A percentile compares a stretch with the other conserved stretches of the same genome.
Conservation (phyloP, 2,797 vertebrate genomes). For the Apogon hyalosoma region DNA sequence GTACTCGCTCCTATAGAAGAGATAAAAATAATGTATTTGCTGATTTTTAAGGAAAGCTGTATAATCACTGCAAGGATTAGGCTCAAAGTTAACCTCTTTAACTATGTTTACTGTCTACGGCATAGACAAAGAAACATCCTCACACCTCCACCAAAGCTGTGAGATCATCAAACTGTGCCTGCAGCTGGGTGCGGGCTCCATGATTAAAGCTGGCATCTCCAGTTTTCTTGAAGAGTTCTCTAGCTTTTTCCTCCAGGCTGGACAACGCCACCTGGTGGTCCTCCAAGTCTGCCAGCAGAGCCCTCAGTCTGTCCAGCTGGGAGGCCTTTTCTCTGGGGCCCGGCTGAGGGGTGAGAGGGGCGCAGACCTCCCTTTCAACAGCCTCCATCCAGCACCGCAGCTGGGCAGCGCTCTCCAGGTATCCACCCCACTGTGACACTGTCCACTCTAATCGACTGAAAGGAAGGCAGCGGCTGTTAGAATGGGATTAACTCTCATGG, state of each 20-base stretch:
- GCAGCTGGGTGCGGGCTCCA: slow-evolving; percentile 87
- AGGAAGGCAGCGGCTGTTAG: slow-evolving; percentile 23
- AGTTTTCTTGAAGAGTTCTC: slow-evolving; percentile 91
- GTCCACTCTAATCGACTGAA: slow-evolving; percentile 91
- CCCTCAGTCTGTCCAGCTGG: slow-evolving; percentile 90
- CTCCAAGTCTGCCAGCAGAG: slow-evolving; percentile 89
- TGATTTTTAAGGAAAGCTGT: not conserved
- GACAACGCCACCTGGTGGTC: slow-evolving; percentile 87
- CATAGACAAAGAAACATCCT: not conserved
- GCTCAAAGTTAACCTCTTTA: not conserved
- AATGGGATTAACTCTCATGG: not conserved
- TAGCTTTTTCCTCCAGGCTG: slow-evolving; percentile 86
- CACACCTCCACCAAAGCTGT: slow-evolving; percentile 90
- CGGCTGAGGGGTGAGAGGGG: slow-evolving; percentile 88
- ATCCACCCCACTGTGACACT: slow-evolving; percentile 92
- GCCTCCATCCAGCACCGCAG: slow-evolving; percentile 94
- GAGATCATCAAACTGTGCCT: slow-evolving; percentile 91
- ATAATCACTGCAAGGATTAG: not conserved
- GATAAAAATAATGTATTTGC: not conserved
- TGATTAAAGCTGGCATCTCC: slow-evolving; percentile 89
- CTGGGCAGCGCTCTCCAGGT: slow-evolving; percentile 89
- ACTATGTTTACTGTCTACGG: not conserved
- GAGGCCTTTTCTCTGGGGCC: slow-evolving; percentile 94
- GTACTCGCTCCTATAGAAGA: slow-evolving; percentile 89
- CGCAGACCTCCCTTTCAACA: slow-evolving; percentile 87